phyloP scores from a whole-genome alignment of 2,797 vertebrate species.

The Muscicapa comitata region DNA sequence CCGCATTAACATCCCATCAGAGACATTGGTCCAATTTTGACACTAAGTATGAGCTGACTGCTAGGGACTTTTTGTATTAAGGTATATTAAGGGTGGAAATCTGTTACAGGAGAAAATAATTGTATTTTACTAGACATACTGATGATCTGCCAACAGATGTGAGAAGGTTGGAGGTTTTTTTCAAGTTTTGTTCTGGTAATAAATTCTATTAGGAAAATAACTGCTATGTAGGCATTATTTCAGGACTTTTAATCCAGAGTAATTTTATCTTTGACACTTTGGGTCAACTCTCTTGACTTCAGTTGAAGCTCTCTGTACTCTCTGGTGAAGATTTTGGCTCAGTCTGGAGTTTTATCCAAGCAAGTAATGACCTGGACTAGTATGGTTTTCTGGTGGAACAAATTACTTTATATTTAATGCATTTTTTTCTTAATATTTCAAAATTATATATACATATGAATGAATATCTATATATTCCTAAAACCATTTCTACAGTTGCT shows the following conservation, averaged over 20 bases:
- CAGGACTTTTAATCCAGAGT: neutral
- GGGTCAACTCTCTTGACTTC: neutral
- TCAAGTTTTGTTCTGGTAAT: neutral
- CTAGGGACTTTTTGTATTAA: neutral
- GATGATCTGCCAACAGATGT: neutral
- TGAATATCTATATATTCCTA: neutral
- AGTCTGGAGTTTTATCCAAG: neutral
- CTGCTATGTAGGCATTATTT: neutral
- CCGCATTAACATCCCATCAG: neutral
- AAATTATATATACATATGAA: neutral
- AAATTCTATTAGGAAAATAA: constrained; percentile 13
- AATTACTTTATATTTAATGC: neutral
- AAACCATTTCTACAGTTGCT: neutral
- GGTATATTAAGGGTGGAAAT: neutral
- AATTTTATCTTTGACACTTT: neutral
- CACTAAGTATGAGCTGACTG: neutral
- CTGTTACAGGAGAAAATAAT: neutral
- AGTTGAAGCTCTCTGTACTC: neutral
- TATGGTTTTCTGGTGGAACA: neutral
- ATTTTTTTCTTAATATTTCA: neutral
- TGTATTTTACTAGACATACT: neutral
- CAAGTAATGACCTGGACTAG: neutral
- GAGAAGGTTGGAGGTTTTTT: neutral
- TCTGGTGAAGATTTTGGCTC: neutral
- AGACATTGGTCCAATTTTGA: neutral